Evolutionary conservation across 1,140 invertebrate genomes (phyloP).

Genomic region (Trypoxylus dichotomus): DNA sequence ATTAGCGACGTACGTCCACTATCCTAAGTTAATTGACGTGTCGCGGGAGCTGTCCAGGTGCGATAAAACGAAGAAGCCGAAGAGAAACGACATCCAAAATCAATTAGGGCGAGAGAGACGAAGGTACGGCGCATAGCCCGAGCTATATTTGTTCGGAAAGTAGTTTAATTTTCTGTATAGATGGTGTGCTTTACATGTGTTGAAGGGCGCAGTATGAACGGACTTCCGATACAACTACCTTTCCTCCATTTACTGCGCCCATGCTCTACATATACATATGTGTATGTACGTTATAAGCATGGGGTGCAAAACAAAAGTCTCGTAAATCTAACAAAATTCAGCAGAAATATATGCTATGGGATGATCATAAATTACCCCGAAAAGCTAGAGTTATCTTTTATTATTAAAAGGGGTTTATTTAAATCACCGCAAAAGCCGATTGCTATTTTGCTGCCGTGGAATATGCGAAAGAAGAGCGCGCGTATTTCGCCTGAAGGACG

Average conservation of each 20-base stretch:
- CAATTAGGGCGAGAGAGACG: not conserved
- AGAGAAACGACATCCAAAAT: not conserved
- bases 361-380: slow-evolving; percentile 21
- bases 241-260: not conserved
- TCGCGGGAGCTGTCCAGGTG: not conserved
- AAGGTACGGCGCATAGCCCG: not conserved
- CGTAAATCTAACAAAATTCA: slow-evolving; percentile 25
- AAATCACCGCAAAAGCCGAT: slow-evolving; percentile 4
- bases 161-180: slow-evolving; percentile 3
- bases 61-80: not conserved
- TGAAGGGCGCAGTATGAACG: not conserved
- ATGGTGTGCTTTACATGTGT: not conserved
- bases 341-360: slow-evolving; percentile 1
- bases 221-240: not conserved
- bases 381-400: slow-evolving; percentile 17
- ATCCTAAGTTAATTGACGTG: not conserved
- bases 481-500: not conserved
- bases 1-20: not conserved
- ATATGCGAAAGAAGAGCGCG: not conserved
- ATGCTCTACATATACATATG: not conserved
- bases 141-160: slow-evolving; percentile 2
- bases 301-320: not conserved
- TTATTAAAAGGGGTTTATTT: slow-evolving; percentile 26
- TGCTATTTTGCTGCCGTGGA: not conserved
- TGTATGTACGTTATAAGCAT: not conserved